A percentile compares a stretch with the other conserved stretches of the same genome.
These are phyloP conservation scores for Sphenopsis melanotis DNA, from an alignment of 2,797 vertebrate species.

Conservation along the genomic window DNA sequence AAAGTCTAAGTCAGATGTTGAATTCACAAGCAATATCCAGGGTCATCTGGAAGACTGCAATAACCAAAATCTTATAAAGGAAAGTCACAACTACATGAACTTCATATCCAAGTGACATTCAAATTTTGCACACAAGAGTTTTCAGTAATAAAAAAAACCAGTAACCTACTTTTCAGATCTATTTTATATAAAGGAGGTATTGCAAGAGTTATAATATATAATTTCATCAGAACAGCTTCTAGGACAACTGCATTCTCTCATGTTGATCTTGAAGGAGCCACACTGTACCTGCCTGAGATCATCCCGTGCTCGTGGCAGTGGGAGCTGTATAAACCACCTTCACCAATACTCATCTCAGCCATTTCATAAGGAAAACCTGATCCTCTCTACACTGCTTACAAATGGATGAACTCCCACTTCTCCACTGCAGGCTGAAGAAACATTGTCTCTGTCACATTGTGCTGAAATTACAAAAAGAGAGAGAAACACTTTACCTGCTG, in stretches of 20 bases:
- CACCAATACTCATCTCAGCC: neutral
- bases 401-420: neutral
- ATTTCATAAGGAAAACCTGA: neutral
- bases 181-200: neutral
- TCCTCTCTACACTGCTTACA: neutral
- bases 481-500: neutral
- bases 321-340: neutral
- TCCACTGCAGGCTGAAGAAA: neutral
- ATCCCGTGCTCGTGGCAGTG: neutral
- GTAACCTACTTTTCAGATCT: neutral
- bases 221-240: neutral
- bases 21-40: neutral
- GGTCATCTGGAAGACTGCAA: neutral
- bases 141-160: neutral
- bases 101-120: neutral
- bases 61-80: neutral
- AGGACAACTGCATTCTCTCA: neutral
- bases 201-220: neutral
- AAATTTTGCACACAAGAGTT: neutral
- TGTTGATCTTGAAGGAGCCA: neutral
- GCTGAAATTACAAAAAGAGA: neutral
- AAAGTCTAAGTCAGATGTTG: neutral
- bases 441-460: rapidly evolving
- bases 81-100: neutral
- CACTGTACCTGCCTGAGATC: rapidly evolving